phyloP scores from a whole-genome alignment of 2,113 vertebrate species.

The Callorhinus ursinus region DNA sequence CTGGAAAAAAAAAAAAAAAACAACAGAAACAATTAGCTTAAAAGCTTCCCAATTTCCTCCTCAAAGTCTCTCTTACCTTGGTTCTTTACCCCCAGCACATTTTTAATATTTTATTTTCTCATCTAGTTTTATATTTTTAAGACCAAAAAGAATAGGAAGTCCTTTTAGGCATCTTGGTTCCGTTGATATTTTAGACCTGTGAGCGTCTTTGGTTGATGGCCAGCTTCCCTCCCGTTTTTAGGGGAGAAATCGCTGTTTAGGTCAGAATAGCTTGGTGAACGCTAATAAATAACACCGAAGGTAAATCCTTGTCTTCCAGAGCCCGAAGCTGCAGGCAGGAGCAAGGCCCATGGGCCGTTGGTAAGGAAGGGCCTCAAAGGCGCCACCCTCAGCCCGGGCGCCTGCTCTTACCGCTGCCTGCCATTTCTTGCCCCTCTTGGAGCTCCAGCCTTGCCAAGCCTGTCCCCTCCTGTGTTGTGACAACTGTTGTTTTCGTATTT shows the following conservation, averaged over 20 bases:
- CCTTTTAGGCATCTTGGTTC: not conserved
- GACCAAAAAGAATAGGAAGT: not conserved
- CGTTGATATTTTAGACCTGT: not conserved
- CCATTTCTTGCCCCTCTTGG: slow-evolving; percentile 17
- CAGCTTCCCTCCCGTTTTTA: not conserved
- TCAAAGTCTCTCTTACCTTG: not conserved
- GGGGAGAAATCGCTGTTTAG: not conserved
- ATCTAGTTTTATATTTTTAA: slow-evolving; percentile 13
- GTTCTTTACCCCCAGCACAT: not conserved
- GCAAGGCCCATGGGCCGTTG: not conserved
- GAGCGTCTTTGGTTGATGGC: not conserved
- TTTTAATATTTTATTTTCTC: slow-evolving; percentile 32
- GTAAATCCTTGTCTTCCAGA: not conserved
- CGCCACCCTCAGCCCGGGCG: not conserved
- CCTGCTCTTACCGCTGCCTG: not conserved
- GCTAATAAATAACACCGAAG: not conserved
- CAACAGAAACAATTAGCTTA: not conserved
- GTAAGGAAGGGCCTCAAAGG: not conserved
- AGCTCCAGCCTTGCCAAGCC: not conserved
- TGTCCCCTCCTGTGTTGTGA: slow-evolving; percentile 18
- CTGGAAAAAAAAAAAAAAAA: not conserved
- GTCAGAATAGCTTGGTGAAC: not conserved
- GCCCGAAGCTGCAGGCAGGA: not conserved
- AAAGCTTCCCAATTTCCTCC: not conserved
- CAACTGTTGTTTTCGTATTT: not conserved